Percentiles rank a stretch among this genome's conserved stretches.
phyloP scores from a whole-genome alignment of 2,888 invertebrate genomes.

The Macropis europaea region DNA sequence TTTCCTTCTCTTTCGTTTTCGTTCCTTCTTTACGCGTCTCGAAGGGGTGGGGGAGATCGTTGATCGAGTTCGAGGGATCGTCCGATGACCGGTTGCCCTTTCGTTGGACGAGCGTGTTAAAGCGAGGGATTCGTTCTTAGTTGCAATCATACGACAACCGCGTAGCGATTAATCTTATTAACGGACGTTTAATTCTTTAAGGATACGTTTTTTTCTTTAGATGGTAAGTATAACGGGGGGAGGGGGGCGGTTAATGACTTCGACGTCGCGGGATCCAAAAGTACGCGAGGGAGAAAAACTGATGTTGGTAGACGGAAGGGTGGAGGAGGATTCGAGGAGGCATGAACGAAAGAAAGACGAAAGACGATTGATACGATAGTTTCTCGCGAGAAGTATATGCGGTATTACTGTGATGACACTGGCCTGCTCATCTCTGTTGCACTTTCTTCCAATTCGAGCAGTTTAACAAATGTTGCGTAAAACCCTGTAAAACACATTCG shows the following conservation, averaged over 20 bases:
- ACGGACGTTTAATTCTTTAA: slow-evolving; percentile 15
- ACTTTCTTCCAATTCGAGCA: slow-evolving; percentile 61
- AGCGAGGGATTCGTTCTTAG: slow-evolving; percentile 11
- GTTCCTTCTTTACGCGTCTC: not conserved
- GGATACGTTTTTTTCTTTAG: slow-evolving; percentile 38
- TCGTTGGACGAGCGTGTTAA: not conserved
- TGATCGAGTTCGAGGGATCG: slow-evolving; percentile 6
- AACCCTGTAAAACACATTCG: slow-evolving; percentile 69
- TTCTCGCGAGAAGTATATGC: slow-evolving; percentile 22
- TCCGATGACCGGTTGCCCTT: slow-evolving; percentile 7
- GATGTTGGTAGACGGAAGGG: not conserved
- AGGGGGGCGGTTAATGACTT: too few relatives aligned
- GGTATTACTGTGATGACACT: slow-evolving; percentile 57
- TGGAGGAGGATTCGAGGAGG: not conserved
- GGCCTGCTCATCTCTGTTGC: slow-evolving; percentile 57
- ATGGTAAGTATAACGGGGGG: slow-evolving; percentile 13
- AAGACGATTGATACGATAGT: slow-evolving; percentile 20
- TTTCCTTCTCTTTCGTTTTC: not conserved
- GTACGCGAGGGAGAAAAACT: not conserved
- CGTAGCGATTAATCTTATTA: slow-evolving; percentile 22
- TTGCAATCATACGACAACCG: slow-evolving; percentile 24
- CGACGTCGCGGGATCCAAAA: too few relatives aligned
- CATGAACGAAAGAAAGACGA: not conserved
- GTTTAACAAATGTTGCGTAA: slow-evolving; percentile 55
- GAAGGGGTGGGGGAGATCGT: not conserved